These are phyloP conservation scores for Paralichthys olivaceus DNA, from an alignment of 2,113 vertebrate genomes.

Conservation along the genomic window DNA sequence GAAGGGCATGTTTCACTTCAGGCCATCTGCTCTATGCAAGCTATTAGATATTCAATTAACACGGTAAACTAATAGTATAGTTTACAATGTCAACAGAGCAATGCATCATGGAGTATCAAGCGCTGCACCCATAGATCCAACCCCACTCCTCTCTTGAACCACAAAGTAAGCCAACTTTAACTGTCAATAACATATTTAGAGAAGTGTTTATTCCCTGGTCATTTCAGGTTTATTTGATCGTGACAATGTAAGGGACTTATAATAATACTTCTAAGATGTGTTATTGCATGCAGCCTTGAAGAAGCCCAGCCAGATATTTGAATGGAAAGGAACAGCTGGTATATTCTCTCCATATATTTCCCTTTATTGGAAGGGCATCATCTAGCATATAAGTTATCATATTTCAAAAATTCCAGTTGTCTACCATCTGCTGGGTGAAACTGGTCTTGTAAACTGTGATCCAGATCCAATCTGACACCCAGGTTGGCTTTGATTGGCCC, in stretches of 20 bases:
- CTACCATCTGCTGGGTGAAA: constrained; percentile 55
- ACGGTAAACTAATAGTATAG: constrained; percentile 73
- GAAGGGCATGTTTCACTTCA: constrained; percentile 62
- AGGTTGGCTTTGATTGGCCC: constrained; percentile 14
- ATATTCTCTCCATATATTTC: constrained; percentile 51
- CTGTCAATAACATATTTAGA: constrained; percentile 62
- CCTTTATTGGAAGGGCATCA: constrained; percentile 59
- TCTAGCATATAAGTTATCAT: constrained; percentile 50
- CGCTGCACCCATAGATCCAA: constrained; percentile 14
- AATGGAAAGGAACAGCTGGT: constrained; percentile 60
- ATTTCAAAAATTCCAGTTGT: constrained; percentile 63
- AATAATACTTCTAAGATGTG: constrained; percentile 57
- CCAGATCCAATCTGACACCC: constrained; percentile 43
- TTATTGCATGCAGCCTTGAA: constrained; percentile 43
- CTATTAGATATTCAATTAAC: constrained; percentile 77
- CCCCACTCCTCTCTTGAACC: constrained; percentile 32
- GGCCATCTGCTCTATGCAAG: constrained; percentile 63
- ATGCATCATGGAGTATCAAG: constrained; percentile 49
- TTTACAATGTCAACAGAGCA: constrained; percentile 64
- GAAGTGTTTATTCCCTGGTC: constrained; percentile 63
- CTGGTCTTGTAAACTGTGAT: constrained; percentile 55
- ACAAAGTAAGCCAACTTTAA: constrained; percentile 46
- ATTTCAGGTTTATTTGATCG: constrained; percentile 60
- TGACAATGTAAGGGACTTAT: constrained; percentile 52
- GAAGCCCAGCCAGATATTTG: constrained; percentile 24